Conservation (phyloP, 2,888 invertebrate genomes). For the Eulithis testata region DNA sequence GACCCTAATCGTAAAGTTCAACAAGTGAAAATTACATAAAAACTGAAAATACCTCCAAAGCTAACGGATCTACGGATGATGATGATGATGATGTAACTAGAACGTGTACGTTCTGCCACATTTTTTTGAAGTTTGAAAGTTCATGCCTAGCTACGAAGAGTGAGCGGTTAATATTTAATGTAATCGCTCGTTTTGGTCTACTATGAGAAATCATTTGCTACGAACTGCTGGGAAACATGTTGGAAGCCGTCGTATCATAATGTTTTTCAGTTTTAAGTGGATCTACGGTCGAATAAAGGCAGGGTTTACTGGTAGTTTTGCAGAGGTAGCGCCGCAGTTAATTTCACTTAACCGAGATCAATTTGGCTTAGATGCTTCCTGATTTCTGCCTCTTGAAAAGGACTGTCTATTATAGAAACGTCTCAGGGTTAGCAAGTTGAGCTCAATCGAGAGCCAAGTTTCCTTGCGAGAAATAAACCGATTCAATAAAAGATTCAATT, state of each 20-base stretch:
- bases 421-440: constrained; percentile 5
- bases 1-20: constrained; percentile 18
- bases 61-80: too few species aligned
- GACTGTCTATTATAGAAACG: constrained; percentile 11
- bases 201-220: not conserved
- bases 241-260: constrained; percentile 3
- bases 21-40: constrained; percentile 17
- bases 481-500: too few species aligned
- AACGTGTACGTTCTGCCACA: too few species aligned
- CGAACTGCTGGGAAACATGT: not conserved
- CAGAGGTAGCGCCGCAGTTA: constrained; percentile 60
- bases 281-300: constrained; percentile 42
- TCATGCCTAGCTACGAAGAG: too few species aligned
- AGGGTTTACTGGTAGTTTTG: constrained; percentile 59
- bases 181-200: too few species aligned
- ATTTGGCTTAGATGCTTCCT: constrained; percentile 53
- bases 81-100: too few species aligned
- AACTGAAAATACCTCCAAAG: not conserved
- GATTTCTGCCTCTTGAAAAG: constrained; percentile 51
- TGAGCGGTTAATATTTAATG: too few species aligned
- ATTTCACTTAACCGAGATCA: constrained; percentile 66
- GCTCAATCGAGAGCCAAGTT: constrained; percentile 3
- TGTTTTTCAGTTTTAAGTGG: constrained; percentile 17
- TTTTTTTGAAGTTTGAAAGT: too few species aligned
- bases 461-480: constrained; percentile 7